Conservation (phyloP, 2,888 invertebrate species). For the Campaea margaritaria region DNA sequence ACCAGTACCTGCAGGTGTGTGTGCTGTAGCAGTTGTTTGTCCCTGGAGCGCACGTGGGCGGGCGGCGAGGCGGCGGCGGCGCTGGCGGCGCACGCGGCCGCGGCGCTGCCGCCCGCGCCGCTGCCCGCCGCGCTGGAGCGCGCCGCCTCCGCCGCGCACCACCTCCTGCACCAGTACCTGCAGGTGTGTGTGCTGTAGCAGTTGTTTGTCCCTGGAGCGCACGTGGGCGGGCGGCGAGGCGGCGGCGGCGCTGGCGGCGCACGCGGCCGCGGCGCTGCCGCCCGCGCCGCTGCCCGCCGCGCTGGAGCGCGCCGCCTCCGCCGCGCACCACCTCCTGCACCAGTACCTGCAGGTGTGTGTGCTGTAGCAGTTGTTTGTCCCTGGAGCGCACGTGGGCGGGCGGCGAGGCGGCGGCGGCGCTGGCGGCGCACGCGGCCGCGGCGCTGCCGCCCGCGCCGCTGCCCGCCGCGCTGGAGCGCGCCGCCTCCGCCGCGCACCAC, state of each 20-base stretch:
- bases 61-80: conserved; percentile 77
- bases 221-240: conserved; percentile 80
- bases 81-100: conserved; percentile 73
- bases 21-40: too few species aligned
- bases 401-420: too few species aligned
- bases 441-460: too few species aligned
- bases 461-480: too few species aligned
- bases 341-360: conserved; percentile 71
- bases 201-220: conserved; percentile 75
- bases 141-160: conserved; percentile 77
- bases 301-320: conserved; percentile 75
- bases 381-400: too few species aligned
- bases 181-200: conserved; percentile 65
- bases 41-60: conserved; percentile 78
- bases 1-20: conserved; percentile 73
- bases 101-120: conserved; percentile 76
- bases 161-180: conserved; percentile 76
- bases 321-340: conserved; percentile 77
- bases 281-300: conserved; percentile 77
- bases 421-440: too few species aligned
- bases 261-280: conserved; percentile 76
- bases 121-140: conserved; percentile 74
- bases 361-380: too few species aligned
- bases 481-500: conserved; percentile 76
- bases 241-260: conserved; percentile 73